These are phyloP conservation scores for Arnoldichthys spilopterus DNA, from an alignment of 2,797 vertebrate genomes.

Conservation along the genomic window DNA sequence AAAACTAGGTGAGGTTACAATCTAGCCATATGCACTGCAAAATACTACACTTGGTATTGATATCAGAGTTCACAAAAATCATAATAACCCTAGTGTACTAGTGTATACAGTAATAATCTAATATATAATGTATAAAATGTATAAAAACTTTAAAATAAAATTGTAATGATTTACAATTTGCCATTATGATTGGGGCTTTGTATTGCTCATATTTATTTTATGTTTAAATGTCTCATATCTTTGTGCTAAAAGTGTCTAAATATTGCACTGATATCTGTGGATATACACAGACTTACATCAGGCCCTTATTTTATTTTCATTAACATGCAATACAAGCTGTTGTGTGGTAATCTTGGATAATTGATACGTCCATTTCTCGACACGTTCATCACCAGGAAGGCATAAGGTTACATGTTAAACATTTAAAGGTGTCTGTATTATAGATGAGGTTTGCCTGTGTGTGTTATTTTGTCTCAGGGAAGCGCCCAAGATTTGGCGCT, in stretches of 20 bases:
- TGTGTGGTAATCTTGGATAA: not conserved
- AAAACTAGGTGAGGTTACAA: too few species aligned
- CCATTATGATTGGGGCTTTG: not conserved
- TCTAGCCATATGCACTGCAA: too few species aligned
- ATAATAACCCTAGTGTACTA: not conserved
- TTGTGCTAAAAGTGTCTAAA: not conserved
- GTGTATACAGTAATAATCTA: not conserved
- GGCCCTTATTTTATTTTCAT: too few species aligned
- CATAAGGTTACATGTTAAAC: slow-evolving; percentile 38
- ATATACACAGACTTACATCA: not conserved
- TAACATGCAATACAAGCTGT: not conserved
- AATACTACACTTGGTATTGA: too few species aligned
- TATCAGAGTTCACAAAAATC: too few species aligned
- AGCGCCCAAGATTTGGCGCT: slow-evolving; percentile 10
- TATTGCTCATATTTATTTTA: not conserved
- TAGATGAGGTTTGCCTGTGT: slow-evolving; percentile 25
- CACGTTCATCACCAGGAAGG: not conserved
- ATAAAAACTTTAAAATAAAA: not conserved
- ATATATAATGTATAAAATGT: not conserved
- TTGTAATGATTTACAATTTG: not conserved
- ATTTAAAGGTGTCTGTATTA: slow-evolving; percentile 46
- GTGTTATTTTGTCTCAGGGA: slow-evolving; percentile 13
- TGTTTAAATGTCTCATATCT: not conserved
- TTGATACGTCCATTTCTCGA: not conserved
- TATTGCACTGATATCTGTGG: not conserved